Evolutionary conservation across 2,888 invertebrate genomes (phyloP).

Genomic region (Ceratothoa steindachneri): DNA sequence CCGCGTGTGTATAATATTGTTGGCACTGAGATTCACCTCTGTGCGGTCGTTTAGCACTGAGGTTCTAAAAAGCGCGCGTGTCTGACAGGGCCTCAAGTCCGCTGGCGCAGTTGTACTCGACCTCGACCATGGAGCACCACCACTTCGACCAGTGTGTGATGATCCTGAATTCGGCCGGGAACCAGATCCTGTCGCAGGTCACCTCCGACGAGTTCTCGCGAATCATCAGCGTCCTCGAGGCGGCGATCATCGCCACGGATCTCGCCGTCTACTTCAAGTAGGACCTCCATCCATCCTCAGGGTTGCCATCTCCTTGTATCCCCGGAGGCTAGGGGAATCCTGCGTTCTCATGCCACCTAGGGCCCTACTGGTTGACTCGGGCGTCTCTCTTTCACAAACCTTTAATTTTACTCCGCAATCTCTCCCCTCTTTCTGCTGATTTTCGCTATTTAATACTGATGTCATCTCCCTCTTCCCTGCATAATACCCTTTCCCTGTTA

Average conservation of each 20-base stretch:
- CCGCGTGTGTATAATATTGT: too few species aligned
- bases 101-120: conserved; percentile 82
- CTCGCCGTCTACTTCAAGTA: conserved; percentile 76
- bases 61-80: too few species aligned
- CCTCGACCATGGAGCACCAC: conserved; percentile 95
- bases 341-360: not conserved
- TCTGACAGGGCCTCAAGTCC: conserved; percentile 86
- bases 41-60: too few species aligned
- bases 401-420: too few species aligned
- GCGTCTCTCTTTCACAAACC: too few species aligned
- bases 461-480: too few species aligned
- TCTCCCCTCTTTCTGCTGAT: too few species aligned
- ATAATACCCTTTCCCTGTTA: too few species aligned
- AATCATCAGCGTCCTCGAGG: conserved; percentile 84
- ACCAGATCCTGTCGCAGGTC: conserved; percentile 81
- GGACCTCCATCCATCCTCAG: too few species aligned
- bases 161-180: conserved; percentile 79
- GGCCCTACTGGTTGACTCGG: not conserved
- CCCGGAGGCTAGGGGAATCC: not conserved
- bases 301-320: not conserved
- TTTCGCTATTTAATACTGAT: too few species aligned
- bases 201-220: conserved; percentile 86
- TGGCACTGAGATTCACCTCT: too few species aligned
- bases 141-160: conserved; percentile 95
- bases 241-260: conserved; percentile 90